A percentile compares a stretch with the other conserved stretches of the same genome.
phyloP scores from a whole-genome alignment of 2,888 invertebrate species.

The Dynastes maya region DNA sequence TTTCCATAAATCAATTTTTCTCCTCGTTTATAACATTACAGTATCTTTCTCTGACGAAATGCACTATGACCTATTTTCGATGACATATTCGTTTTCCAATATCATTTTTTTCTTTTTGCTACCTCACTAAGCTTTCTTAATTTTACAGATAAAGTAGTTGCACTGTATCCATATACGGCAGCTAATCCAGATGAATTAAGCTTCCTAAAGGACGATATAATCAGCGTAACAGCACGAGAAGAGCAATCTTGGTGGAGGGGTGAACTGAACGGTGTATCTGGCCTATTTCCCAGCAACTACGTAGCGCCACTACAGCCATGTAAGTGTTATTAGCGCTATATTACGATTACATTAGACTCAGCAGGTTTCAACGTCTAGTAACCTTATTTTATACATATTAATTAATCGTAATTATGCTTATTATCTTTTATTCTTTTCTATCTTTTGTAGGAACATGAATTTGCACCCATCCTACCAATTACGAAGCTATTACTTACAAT shows the following conservation, averaged over 20 bases:
- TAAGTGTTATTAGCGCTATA: slow-evolving; percentile 70
- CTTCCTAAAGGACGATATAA: slow-evolving; percentile 93
- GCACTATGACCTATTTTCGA: no score
- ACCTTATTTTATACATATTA: background rate
- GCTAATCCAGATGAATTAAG: slow-evolving; percentile 96
- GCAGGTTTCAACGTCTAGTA: background rate
- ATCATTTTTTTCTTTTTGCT: no score
- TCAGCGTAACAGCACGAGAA: slow-evolving; percentile 90
- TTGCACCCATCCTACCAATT: slow-evolving; percentile 70
- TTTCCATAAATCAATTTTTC: no score
- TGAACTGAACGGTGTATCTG: slow-evolving; percentile 89
- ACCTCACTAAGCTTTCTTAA: background rate
- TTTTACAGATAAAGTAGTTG: slow-evolving; percentile 86
- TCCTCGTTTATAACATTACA: no score
- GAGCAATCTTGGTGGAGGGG: slow-evolving; percentile 99
- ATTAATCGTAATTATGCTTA: background rate
- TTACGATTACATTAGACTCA: background rate
- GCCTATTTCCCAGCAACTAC: slow-evolving; percentile 97
- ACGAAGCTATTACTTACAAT: slow-evolving; percentile 62
- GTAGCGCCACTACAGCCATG: slow-evolving; percentile 81
- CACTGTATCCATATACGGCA: slow-evolving; percentile 94
- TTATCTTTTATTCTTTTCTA: slow-evolving; percentile 47
- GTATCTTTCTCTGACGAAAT: no score
- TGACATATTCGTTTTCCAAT: no score
- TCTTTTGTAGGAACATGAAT: slow-evolving; percentile 67